These are phyloP conservation scores for Timema podura DNA, from an alignment of 2,888 invertebrate species.

Conservation along the genomic window DNA sequence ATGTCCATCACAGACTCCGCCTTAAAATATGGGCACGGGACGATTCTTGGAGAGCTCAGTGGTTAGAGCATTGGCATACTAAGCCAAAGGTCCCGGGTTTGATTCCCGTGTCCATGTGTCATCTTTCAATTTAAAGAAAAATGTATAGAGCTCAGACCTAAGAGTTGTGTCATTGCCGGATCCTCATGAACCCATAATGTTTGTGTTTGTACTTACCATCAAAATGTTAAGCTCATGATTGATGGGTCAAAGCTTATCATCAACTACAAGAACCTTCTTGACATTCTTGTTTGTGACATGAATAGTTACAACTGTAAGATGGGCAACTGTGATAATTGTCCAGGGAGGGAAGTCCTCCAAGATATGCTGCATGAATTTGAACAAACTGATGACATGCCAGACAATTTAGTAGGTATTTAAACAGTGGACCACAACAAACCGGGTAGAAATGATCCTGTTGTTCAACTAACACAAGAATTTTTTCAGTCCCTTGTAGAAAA, in stretches of 20 bases:
- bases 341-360: neutral
- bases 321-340: neutral
- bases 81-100: no score
- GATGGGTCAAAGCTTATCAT: neutral
- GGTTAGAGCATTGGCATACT: no score
- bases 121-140: no score
- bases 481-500: conserved; percentile 8
- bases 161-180: neutral
- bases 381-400: neutral
- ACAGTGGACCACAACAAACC: conserved; percentile 6
- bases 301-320: no score
- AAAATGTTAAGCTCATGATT: conserved; percentile 6
- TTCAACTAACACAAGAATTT: conserved; percentile 5
- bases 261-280: conserved; percentile 2
- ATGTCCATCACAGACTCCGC: no score
- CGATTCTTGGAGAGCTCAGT: no score
- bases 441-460: conserved; percentile 7
- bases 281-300: neutral
- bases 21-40: no score
- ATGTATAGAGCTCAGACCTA: conserved; percentile 9
- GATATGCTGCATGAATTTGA: neutral
- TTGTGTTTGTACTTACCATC: neutral
- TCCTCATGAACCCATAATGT: neutral
- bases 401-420: conserved; percentile 8
- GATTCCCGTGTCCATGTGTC: no score